phyloP scores from a whole-genome alignment of 2,888 invertebrate genomes.

The Cecidostiba fungosa region DNA sequence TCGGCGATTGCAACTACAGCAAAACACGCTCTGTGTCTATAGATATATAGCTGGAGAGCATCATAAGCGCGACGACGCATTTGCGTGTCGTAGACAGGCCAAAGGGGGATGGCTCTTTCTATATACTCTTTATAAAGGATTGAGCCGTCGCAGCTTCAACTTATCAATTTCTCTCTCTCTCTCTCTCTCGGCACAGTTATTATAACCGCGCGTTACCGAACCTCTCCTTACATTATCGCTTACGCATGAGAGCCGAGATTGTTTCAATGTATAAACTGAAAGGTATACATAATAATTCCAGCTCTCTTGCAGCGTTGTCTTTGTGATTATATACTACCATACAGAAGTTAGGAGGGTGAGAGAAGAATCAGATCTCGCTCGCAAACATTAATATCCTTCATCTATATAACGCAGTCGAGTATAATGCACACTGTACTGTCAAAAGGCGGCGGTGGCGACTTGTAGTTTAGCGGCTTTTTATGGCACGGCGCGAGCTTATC shows the following conservation, averaged over 20 bases:
- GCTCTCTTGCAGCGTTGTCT: neutral
- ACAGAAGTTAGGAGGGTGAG: too few relatives aligned
- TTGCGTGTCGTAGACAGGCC: conserved; percentile 53
- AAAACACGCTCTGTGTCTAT: neutral
- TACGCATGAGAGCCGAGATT: neutral
- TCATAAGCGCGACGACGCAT: conserved; percentile 46
- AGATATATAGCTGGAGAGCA: neutral
- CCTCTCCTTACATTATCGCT: neutral
- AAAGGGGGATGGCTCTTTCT: conserved; percentile 52
- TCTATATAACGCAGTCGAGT: neutral
- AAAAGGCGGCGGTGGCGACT: conserved; percentile 35
- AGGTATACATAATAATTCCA: neutral
- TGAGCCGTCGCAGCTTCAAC: conserved; percentile 45
- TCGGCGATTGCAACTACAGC: conserved; percentile 38
- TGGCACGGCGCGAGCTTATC: conserved; percentile 68
- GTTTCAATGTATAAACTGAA: neutral
- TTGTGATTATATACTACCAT: too few relatives aligned
- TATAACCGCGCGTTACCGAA: conserved; percentile 21
- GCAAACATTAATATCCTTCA: conserved; percentile 53
- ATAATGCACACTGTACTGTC: conserved; percentile 45
- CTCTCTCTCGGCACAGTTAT: too few relatives aligned
- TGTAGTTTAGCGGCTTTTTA: conserved; percentile 62
- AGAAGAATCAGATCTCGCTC: conserved; percentile 48
- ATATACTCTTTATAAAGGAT: conserved; percentile 61
- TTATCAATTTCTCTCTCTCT: conserved; percentile 66